Evolutionary conservation across 92 coral and sea anemone species (phyloP), one percentile per base, ranked within the genome.

Genomic region (Heliopora coerulea): DNA sequence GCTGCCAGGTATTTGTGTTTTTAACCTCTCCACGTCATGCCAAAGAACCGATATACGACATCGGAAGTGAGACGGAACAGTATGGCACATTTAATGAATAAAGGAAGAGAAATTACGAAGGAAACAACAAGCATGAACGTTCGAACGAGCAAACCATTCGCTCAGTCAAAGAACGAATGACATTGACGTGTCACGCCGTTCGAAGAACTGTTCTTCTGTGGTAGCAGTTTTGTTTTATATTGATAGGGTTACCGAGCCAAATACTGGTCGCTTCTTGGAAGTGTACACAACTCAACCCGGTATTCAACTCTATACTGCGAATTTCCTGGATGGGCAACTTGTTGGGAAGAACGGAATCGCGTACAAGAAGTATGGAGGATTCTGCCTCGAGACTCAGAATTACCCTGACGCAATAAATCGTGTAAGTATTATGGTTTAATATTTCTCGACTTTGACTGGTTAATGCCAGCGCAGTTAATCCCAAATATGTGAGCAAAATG

Each of bases 261-360:
- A 63, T 0, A 86, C 83, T 78, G 97, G 97, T 4, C 91, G 97
- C 52, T 88, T 87, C 0, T 58, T 92, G 30, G 90, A 88, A 30
- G 63, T 92, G 73, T 92, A 60, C 56, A 87, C 97, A 9, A 83
- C 90, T 57, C 97, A 92, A 65, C 97, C 97, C 27, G 97, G 97
- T 0, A 66, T 92, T 13, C 97, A 92, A 74, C 75, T 92, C 42
- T 92, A 92, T 85, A 84, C 96, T 30, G 92, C 87, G 8, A 92
- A 92, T 78, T 84, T 85, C 19, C 84, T 92, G 20, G 96, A 87
- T 69, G 97, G 91, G 2, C 57, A 33, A 9, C 48, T 54, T 10
- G 74, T 83, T 15, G 97, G 97, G 25, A 92, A 92, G 72, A 89
- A 89, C 44, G 92, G 97, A 11, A 82, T 89, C 24, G 76, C 48